Conservation (phyloP, 2,797 vertebrate genomes). For the Lycodopsis pacificus region DNA sequence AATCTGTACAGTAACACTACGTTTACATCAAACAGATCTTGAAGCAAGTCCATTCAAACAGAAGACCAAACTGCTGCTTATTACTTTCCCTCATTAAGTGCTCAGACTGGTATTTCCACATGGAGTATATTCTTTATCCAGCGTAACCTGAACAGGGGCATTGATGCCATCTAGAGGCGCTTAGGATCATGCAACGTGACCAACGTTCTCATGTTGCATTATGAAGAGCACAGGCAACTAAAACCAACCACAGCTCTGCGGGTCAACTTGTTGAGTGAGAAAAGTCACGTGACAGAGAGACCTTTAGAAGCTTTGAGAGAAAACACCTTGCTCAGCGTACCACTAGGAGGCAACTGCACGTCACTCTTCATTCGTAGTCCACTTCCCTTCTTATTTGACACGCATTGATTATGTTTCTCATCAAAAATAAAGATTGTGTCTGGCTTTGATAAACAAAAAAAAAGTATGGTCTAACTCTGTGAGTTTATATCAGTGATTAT, state of each 20-base stretch:
- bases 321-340: not conserved
- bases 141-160: constrained; percentile 55
- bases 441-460: not conserved
- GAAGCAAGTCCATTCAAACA: constrained; percentile 7
- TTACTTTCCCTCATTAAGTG: constrained; percentile 40
- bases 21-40: constrained; percentile 22
- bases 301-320: not conserved
- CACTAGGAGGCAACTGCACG: constrained; percentile 23
- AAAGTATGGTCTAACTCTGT: not conserved
- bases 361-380: not conserved
- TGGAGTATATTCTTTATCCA: constrained; percentile 30
- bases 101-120: constrained; percentile 73
- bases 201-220: constrained; percentile 47
- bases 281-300: constrained; percentile 4
- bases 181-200: constrained; percentile 3
- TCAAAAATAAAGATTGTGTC: not conserved
- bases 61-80: constrained; percentile 31
- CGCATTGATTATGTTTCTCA: not conserved
- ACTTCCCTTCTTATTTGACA: constrained; percentile 1
- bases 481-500: not conserved
- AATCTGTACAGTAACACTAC: not conserved
- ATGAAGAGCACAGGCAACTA: constrained; percentile 26
- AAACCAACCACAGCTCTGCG: constrained; percentile 7
- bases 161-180: constrained; percentile 76
- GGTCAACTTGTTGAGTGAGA: constrained; percentile 1